Conservation (phyloP, 2,113 vertebrate species). For the Silurus meridionalis region DNA sequence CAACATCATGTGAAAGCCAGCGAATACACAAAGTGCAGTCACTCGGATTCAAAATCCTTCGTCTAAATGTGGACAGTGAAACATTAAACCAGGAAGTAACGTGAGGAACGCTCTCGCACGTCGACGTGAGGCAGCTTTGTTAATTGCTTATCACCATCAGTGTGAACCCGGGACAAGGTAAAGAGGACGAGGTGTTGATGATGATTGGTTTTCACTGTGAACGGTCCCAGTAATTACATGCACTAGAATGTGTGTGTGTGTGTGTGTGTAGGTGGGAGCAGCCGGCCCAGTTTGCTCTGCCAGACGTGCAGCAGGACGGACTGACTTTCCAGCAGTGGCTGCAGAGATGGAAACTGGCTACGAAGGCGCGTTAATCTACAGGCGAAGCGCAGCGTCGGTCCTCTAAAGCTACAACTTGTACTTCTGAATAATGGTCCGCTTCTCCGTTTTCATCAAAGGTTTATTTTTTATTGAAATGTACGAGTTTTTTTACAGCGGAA, state of each 20-base stretch:
- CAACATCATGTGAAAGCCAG: too few species aligned
- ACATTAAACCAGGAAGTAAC: not conserved
- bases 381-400: too few species aligned
- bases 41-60: not conserved
- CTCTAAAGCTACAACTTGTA: not conserved
- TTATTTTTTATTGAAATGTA: not conserved
- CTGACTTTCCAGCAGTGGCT: slow-evolving; percentile 77
- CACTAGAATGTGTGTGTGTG: not conserved
- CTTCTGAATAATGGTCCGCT: not conserved
- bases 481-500: not conserved
- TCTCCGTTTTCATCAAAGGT: not conserved
- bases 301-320: slow-evolving; percentile 65
- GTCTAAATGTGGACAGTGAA: not conserved
- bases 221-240: not conserved
- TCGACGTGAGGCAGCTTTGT: not conserved
- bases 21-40: not conserved
- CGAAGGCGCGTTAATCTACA: slow-evolving; percentile 48
- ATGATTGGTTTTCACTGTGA: not conserved
- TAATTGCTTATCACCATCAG: not conserved
- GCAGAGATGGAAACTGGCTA: slow-evolving; percentile 73
- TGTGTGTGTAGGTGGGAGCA: slow-evolving; percentile 76
- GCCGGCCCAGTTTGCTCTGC: slow-evolving; percentile 72
- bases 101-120: not conserved
- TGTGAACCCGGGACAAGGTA: too few species aligned
- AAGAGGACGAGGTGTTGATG: not conserved